Conservation (phyloP, 2,888 invertebrate genomes). For the Carterocephalus palaemon region DNA sequence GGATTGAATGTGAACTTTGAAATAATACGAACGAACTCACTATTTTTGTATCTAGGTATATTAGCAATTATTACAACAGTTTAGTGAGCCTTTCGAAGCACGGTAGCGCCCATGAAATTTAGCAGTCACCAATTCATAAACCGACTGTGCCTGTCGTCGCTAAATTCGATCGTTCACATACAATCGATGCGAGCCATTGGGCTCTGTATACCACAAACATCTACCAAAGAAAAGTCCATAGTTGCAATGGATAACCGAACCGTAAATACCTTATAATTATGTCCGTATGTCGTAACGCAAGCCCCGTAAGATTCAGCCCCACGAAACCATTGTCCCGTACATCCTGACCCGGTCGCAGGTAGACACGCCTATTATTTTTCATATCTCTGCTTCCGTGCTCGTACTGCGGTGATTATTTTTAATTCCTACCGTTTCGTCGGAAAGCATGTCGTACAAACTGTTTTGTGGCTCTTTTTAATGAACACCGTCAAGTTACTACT, state of each 20-base stretch:
- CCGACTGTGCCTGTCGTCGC: no score
- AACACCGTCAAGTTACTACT: conserved; percentile 50
- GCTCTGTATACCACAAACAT: no score
- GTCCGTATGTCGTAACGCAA: conserved; percentile 8
- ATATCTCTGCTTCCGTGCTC: conserved; percentile 60
- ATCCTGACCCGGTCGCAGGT: conserved; percentile 45
- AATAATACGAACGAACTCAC: no score
- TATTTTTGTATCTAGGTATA: no score
- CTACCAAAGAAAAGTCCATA: no score
- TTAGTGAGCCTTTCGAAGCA: no score
- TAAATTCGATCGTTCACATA: no score
- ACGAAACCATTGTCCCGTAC: conserved; percentile 49
- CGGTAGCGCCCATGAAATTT: no score
- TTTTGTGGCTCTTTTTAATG: conserved; percentile 55
- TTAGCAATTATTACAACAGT: no score
- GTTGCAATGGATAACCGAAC: not conserved
- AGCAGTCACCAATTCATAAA: no score
- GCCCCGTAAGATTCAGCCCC: conserved; percentile 46
- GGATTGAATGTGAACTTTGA: no score
- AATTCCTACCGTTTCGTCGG: conserved; percentile 60
- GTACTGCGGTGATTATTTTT: conserved; percentile 61
- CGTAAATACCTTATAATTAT: conserved; percentile 1
- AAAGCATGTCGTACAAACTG: conserved; percentile 59
- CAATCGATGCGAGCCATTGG: no score
- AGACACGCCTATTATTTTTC: conserved; percentile 60